Evolutionary conservation across 2,797 vertebrate genomes (phyloP).

Genomic region (Philypnodon macrostomus): DNA sequence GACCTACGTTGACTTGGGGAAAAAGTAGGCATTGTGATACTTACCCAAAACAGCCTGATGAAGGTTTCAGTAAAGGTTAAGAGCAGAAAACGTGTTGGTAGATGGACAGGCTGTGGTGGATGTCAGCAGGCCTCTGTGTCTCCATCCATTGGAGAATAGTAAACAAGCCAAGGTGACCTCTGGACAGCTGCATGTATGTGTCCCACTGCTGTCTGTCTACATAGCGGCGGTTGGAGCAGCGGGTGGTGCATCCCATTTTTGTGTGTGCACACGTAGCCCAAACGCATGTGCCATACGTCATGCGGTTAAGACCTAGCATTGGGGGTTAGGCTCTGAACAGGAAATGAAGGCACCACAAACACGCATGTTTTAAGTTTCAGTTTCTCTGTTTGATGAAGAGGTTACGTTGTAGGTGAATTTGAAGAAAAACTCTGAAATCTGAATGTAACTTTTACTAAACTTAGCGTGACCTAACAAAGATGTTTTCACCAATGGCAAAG

Average conservation of each 20-base stretch:
- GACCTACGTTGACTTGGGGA: constrained; percentile 32
- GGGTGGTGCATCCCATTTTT: constrained; percentile 69
- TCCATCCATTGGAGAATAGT: constrained; percentile 52
- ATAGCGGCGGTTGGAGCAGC: constrained; percentile 57
- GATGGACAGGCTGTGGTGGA: constrained; percentile 31
- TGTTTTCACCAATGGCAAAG: constrained; percentile 43
- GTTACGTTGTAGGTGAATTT: constrained; percentile 1
- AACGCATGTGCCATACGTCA: constrained; percentile 50
- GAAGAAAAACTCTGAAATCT: constrained; percentile 14
- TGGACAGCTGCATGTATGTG: constrained; percentile 64
- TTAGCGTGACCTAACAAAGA: constrained; percentile 33
- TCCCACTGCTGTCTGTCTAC: constrained; percentile 56
- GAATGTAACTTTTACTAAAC: constrained; percentile 25
- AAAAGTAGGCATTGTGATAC: constrained; percentile 49
- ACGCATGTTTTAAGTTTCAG: constrained; percentile 23
- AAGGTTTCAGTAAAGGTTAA: constrained; percentile 30
- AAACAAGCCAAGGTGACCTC: constrained; percentile 76
- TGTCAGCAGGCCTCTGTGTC: constrained; percentile 46
- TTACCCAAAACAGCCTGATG: constrained; percentile 43
- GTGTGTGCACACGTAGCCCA: constrained; percentile 22
- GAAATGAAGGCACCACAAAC: constrained; percentile 49
- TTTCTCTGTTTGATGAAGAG: constrained; percentile 29
- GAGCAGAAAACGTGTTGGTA: constrained; percentile 30
- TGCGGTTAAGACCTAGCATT: constrained; percentile 57
- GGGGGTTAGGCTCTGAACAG: constrained; percentile 47